Conservation (phyloP, 2,113 vertebrate species). For the Bolborhynchus lineola region DNA sequence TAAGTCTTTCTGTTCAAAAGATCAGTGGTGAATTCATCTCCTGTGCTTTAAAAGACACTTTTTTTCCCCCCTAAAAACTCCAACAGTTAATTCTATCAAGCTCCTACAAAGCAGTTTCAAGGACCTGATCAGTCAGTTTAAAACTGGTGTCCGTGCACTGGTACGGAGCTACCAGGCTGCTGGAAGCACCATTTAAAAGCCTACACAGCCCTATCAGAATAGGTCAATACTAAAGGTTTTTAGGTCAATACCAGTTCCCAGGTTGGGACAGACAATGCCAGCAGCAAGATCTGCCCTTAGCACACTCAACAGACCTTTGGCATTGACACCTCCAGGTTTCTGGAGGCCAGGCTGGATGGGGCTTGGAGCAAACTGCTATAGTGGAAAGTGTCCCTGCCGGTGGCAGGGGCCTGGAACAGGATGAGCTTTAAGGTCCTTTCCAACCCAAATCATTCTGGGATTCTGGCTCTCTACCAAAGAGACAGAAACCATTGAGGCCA, state of each 20-base stretch:
- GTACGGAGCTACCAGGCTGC: background rate
- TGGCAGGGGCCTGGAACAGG: background rate
- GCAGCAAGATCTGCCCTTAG: background rate
- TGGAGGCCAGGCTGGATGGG: background rate
- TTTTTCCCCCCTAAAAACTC: accelerated
- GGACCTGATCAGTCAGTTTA: background rate
- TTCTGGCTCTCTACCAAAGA: background rate
- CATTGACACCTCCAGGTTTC: background rate
- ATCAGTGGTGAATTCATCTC: background rate
- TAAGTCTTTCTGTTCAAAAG: background rate
- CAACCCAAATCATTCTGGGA: background rate
- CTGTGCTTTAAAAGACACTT: background rate
- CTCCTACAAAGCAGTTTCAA: background rate
- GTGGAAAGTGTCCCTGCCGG: background rate
- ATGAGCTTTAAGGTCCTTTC: background rate
- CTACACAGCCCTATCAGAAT: background rate
- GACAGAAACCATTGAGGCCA: background rate
- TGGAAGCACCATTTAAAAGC: background rate
- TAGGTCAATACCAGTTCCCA: background rate
- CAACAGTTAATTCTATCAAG: background rate
- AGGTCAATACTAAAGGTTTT: background rate
- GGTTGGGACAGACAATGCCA: background rate
- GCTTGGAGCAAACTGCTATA: background rate
- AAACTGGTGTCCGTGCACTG: accelerated
- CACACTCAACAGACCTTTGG: accelerated